Conservation (phyloP, 2,888 invertebrate genomes). For the Antheraea yamamai region DNA sequence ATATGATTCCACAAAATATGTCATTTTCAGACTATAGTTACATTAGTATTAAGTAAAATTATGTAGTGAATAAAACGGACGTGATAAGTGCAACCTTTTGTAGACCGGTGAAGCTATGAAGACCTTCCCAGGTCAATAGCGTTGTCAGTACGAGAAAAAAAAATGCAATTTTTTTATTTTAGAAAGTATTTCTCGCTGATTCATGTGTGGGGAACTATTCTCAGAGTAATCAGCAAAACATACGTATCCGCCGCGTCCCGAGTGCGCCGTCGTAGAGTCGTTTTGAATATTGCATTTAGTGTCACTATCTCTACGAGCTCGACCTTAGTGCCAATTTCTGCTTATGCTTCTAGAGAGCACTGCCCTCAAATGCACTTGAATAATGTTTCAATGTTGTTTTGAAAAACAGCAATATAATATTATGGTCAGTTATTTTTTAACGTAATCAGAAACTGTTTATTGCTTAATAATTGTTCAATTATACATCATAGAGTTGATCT, state of each 20-base stretch:
- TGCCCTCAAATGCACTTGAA: slow-evolving; percentile 27
- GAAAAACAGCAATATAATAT: background rate
- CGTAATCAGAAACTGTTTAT: background rate
- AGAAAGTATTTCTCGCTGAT: slow-evolving; percentile 41
- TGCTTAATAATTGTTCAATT: background rate
- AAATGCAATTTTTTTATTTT: too few species aligned
- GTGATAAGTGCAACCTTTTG: background rate
- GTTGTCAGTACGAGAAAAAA: too few species aligned
- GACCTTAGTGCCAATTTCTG: slow-evolving; percentile 27
- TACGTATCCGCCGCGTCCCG: slow-evolving; percentile 61
- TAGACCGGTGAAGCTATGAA: too few species aligned
- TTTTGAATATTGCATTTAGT: slow-evolving; percentile 77
- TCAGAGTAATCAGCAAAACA: slow-evolving; percentile 70
- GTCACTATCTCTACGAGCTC: slow-evolving; percentile 48
- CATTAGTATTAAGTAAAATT: background rate
- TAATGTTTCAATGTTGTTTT: background rate
- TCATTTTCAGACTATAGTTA: background rate
- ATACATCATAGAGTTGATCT: too few species aligned
- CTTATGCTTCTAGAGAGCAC: slow-evolving; percentile 33
- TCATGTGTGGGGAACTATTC: slow-evolving; percentile 61
- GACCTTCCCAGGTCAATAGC: too few species aligned
- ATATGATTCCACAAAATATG: background rate
- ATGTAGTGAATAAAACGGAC: background rate
- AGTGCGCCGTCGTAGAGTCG: slow-evolving; percentile 61
- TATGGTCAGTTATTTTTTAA: background rate